phyloP scores from a whole-genome alignment of 2,888 invertebrate species.

The Chrysolina haemoptera region DNA sequence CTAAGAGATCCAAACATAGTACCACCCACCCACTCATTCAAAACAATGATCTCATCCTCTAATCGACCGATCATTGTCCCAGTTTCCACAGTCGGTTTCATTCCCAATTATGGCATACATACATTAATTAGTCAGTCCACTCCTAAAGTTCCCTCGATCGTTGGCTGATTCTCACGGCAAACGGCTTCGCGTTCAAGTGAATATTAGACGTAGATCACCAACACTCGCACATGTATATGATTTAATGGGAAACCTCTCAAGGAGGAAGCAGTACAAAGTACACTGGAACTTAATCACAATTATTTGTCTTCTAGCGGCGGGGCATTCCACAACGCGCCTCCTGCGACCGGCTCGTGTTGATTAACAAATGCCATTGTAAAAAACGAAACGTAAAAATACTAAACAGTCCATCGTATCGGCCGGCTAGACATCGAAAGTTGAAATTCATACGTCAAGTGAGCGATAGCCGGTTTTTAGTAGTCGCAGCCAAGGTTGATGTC shows the following conservation, averaged over 20 bases:
- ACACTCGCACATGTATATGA: neutral
- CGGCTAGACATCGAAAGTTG: slow-evolving; percentile 33
- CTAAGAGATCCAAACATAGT: neutral
- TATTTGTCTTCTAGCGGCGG: neutral
- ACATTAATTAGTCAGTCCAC: neutral
- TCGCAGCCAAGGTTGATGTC: slow-evolving; percentile 46
- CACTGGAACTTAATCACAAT: slow-evolving; percentile 6
- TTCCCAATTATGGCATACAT: neutral
- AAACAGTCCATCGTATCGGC: slow-evolving; percentile 2
- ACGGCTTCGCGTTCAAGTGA: slow-evolving; percentile 26
- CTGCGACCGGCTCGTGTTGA: neutral
- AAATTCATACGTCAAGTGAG: slow-evolving; percentile 6
- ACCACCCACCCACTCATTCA: neutral
- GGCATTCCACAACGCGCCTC: slow-evolving; percentile 15
- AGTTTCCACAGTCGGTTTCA: neutral
- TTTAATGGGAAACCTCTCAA: slow-evolving; percentile 10
- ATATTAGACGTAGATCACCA: neutral
- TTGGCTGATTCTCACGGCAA: slow-evolving; percentile 27
- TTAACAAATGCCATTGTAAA: slow-evolving; percentile 21
- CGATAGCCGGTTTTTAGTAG: slow-evolving; percentile 29
- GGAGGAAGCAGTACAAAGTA: slow-evolving; percentile 19
- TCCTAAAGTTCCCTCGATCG: neutral
- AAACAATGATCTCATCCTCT: slow-evolving; percentile 8
- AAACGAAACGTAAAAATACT: slow-evolving; percentile 22
- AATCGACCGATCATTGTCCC: neutral